Base-by-base conservation (phyloP, 2,113 vertebrate species). In the Cyanoramphus novaezelandiae region DNA sequence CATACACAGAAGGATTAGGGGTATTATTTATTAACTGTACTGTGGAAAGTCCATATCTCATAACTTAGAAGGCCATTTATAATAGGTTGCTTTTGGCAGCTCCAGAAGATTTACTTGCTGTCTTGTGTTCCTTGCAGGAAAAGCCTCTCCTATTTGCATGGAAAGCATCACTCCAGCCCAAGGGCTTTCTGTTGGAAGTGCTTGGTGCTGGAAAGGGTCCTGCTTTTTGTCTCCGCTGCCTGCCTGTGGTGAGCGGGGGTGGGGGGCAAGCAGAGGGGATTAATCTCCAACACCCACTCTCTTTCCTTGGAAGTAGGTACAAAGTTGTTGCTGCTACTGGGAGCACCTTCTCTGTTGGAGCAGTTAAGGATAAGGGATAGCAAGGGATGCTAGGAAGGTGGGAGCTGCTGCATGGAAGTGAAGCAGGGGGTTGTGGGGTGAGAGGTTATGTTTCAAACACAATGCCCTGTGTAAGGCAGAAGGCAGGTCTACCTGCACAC, bases 51-150 rank as follows among this genome's bases (percentile, higher is more conserved):
- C 83, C 46, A 6, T 91, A 78, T 79, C 89, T 97, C 62, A 52
- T 72, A 94, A 74, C 25, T 64, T 70, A 81, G 71, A 78, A 71
- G 62, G 79, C 49, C 57, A 71, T 97, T 94, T 92, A 80, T 96
- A 86, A 94, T 24, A 57, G 69, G 78, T 92, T 85, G 53, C 69
- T 62, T 92, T 82, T 92, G 93, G 74, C 90, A 92, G 71, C 59
- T 89, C 60, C 10, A 3, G 43, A 75, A 96, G 72, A 95, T 95
- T 93, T 96, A 89, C 46, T 76, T 70, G 43, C 86, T 84, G 43
- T 80, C 60, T 67, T 46, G 68, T 80, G 69, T 70, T 75, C 55
- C 31, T 46, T 90, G 84, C 59, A 55, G 80, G 53, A 85, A 62
- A 35, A 13, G 11, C 39, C n/a, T 74, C 27, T 86, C 50, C 47